phyloP scores from a whole-genome alignment of 2,797 vertebrate species.

The Gephyroberyx darwinii region DNA sequence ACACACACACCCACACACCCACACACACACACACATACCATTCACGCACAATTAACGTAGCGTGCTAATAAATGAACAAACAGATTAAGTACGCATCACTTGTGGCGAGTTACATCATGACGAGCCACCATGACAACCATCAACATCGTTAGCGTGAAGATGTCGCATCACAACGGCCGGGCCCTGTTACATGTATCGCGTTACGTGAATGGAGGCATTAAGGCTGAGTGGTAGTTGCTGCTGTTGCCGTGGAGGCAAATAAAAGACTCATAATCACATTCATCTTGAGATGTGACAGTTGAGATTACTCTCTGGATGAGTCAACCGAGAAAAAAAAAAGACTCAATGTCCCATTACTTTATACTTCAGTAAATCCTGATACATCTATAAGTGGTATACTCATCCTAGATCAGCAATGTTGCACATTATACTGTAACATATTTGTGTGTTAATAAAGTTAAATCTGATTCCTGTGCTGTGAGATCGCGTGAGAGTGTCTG shows the following conservation, averaged over 20 bases:
- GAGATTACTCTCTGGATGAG: too few species aligned
- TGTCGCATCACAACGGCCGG: too few species aligned
- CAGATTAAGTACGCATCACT: background rate
- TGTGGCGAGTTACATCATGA: constrained; percentile 16
- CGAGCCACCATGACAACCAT: constrained; percentile 7
- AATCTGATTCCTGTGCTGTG: constrained; percentile 5
- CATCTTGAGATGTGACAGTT: too few species aligned
- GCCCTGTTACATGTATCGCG: background rate
- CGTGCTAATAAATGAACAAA: background rate
- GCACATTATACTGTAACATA: background rate
- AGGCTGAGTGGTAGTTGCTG: background rate
- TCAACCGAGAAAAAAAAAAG: too few species aligned
- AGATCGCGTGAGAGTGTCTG: constrained; percentile 26
- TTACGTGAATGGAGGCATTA: constrained; percentile 2
- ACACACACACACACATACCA: background rate
- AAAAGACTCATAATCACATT: too few species aligned
- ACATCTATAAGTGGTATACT: constrained; percentile 1
- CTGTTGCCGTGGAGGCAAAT: background rate
- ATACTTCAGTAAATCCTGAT: too few species aligned
- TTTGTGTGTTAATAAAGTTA: background rate
- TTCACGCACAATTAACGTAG: background rate
- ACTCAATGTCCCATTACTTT: too few species aligned
- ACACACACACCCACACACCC: too few species aligned
- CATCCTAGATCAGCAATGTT: background rate
- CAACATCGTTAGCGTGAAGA: background rate